Conservation (phyloP, 2,797 vertebrate species). For the Bradypodion ventrale region DNA sequence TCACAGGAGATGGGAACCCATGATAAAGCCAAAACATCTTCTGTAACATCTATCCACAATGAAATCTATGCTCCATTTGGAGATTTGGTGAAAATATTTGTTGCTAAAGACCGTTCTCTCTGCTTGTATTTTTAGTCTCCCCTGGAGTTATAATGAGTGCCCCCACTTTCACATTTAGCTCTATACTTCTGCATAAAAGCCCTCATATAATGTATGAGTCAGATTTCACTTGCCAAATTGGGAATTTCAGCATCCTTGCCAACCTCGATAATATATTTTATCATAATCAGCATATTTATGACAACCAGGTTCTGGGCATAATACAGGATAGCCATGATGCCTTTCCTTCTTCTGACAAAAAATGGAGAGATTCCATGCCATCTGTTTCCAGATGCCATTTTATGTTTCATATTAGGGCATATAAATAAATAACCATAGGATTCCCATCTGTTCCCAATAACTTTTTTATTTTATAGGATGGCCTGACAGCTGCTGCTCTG, state of each 20-base stretch:
- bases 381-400: slow-evolving; percentile 52
- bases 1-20: no score
- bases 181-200: no score
- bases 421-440: slow-evolving; percentile 33
- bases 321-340: slow-evolving; percentile 42
- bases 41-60: no score
- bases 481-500: slow-evolving; percentile 1
- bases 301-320: slow-evolving; percentile 40
- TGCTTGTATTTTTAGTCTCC: no score
- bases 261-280: neutral
- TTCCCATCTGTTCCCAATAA: slow-evolving; percentile 53
- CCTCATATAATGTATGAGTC: neutral
- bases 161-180: no score
- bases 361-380: slow-evolving; percentile 36
- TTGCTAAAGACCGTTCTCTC: no score
- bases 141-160: no score
- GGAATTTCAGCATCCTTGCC: neutral
- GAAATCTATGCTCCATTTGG: no score
- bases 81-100: no score
- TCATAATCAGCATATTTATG: slow-evolving; percentile 10
- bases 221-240: neutral
- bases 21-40: no score
- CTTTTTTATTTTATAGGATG: slow-evolving; percentile 15
- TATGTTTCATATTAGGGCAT: slow-evolving; percentile 32
- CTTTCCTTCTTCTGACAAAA: slow-evolving; percentile 17